Conservation (phyloP, 2,888 invertebrate species). For the Unio pictorum region DNA sequence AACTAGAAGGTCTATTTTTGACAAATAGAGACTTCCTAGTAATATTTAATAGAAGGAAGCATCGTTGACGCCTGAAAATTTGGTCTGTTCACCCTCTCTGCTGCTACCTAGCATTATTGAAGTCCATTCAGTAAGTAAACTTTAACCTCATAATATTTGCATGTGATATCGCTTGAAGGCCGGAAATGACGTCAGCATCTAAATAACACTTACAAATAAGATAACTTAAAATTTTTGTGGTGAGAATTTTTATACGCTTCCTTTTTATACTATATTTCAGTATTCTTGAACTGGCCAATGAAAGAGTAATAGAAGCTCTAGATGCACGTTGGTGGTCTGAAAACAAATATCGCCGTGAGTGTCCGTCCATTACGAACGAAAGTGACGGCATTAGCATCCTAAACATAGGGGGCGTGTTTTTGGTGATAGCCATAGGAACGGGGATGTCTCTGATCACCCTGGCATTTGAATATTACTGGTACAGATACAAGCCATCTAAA, state of each 20-base stretch:
- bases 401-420: conserved; percentile 97
- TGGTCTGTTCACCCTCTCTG: too few relatives aligned
- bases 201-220: too few relatives aligned
- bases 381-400: conserved; percentile 97
- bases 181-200: too few relatives aligned
- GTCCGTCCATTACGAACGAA: conserved; percentile 91
- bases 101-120: too few relatives aligned
- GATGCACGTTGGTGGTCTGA: conserved; percentile 98
- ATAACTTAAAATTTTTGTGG: too few relatives aligned
- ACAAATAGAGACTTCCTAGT: too few relatives aligned
- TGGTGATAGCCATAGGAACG: conserved; percentile 96
- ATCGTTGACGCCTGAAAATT: too few relatives aligned
- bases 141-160: too few relatives aligned
- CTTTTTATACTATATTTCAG: conserved; percentile 73
- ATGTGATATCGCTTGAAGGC: too few relatives aligned
- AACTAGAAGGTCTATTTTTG: too few relatives aligned
- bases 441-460: conserved; percentile 91
- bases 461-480: conserved; percentile 85
- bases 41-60: too few relatives aligned
- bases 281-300: conserved; percentile 93
- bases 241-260: neutral
- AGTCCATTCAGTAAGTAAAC: too few relatives aligned
- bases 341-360: conserved; percentile 78
- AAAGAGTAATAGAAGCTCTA: conserved; percentile 90
- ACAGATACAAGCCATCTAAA: conserved; percentile 36